phyloP scores from a whole-genome alignment of 2,888 invertebrate species.

The Mystacides longicornis region DNA sequence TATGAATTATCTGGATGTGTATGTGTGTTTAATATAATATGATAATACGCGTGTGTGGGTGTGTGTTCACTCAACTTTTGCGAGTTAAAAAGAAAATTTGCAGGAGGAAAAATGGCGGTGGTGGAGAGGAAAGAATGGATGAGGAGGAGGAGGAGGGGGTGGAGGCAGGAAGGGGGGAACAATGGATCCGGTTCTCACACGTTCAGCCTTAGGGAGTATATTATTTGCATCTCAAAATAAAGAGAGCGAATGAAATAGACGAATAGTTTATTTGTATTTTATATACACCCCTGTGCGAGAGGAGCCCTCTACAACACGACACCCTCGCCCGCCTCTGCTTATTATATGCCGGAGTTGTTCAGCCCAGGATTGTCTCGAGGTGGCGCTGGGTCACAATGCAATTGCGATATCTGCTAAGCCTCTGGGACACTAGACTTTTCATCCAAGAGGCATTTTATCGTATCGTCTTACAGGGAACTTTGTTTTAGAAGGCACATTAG shows the following conservation, averaged over 20 bases:
- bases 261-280: conserved; percentile 12
- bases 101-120: conserved; percentile 26
- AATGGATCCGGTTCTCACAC: conserved; percentile 50
- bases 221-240: conserved; percentile 55
- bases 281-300: conserved; percentile 3
- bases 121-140: conserved; percentile 33
- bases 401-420: not conserved
- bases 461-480: not conserved
- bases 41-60: not conserved
- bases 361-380: conserved; percentile 1
- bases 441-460: not conserved
- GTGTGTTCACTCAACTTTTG: conserved; percentile 5
- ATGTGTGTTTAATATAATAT: not conserved
- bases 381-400: conserved; percentile 1
- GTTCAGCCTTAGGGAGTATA: conserved; percentile 42
- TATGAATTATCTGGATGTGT: not conserved
- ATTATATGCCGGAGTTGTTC: not conserved
- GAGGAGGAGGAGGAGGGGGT: conserved; percentile 30
- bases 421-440: not conserved
- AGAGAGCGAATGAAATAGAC: conserved; percentile 47
- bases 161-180: conserved; percentile 34
- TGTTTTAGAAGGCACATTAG: not conserved
- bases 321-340: not conserved
- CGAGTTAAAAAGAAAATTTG: conserved; percentile 6
- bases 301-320: not conserved